Conservation (phyloP, 2,113 vertebrate genomes). For the Pleuronectes platessa region DNA sequence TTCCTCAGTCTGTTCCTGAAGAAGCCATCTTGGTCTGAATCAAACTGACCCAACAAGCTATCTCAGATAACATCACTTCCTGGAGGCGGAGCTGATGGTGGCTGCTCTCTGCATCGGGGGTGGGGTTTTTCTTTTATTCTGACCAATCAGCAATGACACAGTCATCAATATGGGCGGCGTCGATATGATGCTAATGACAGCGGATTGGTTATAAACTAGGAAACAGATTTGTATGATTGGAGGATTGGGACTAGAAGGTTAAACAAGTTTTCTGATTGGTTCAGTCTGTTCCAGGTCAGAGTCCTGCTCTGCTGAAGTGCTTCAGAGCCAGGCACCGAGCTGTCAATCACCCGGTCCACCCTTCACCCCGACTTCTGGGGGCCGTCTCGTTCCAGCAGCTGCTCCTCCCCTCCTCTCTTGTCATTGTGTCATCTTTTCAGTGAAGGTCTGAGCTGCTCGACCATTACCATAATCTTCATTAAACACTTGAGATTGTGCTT, state of each 20-base stretch:
- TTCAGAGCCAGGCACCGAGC: constrained; percentile 15
- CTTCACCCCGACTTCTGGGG: constrained; percentile 45
- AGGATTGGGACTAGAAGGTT: neutral
- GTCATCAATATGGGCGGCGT: no score
- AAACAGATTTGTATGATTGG: neutral
- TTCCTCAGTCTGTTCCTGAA: no score
- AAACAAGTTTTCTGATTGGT: neutral
- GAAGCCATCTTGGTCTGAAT: no score
- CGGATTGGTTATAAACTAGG: neutral
- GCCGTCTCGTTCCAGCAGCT: constrained; percentile 48
- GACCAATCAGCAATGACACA: no score
- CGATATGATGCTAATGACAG: no score
- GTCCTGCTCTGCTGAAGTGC: constrained; percentile 5
- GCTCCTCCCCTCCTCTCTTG: constrained; percentile 62
- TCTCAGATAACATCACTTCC: neutral
- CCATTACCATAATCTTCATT: constrained; percentile 85
- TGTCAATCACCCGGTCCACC: constrained; percentile 52
- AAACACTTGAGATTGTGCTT: constrained; percentile 83
- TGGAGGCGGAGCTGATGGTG: neutral
- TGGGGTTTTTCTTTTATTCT: no score
- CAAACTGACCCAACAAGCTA: no score
- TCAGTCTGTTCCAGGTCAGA: neutral
- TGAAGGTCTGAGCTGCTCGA: constrained; percentile 70
- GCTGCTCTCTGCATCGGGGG: no score
- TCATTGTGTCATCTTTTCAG: constrained; percentile 75